Base-by-base conservation (phyloP, 1,140 invertebrate genomes). In the Polypedilum vanderplanki region DNA sequence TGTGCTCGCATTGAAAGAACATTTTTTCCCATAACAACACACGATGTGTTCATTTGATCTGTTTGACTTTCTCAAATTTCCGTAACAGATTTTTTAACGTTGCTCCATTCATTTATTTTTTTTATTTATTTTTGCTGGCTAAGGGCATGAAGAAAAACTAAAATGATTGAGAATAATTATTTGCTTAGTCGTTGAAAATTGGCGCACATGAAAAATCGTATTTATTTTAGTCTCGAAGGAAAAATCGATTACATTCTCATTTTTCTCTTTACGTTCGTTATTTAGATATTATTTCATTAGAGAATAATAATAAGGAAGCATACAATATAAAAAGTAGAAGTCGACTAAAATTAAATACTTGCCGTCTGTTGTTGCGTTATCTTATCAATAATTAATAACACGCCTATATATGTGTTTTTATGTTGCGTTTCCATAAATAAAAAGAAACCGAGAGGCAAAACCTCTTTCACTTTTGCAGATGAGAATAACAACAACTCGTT, bases 371-470 rank as follows among this genome's bases (percentile, higher is more conserved):
- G n/a, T 57, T 57, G 15, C 46, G 46, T 57, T 57, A 57, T 57
- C 46, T 57, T 57, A 57, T 57, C 46, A 57, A 57, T 57, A 57
- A 57, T 57, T 57, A 57, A 57, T 57, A 57, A 57, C 46, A 57
- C 46, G 46, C 46, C 46, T 57, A 12, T 57, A n/a, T n/a, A 15
- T n/a, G 15, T 57, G n/a, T n/a, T 57, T 33, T 33, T 33, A 33
- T n/a, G 12, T n/a, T 57, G 46, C 46, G 46, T 57, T n/a, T 57
- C 46, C 46, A 57, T 57, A 57, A 57, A 57, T 57, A 57, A n/a
- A 57, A 57, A 57, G n/a, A n/a, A n/a, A n/a, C n/a, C 46, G n/a
- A 57, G 15, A 57, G 8, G 24, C 24, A 57, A 57, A 57, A n/a
- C n/a, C 4, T 57, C 46, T 57, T 57, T 57, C 46, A 57, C 46